A percentile compares a stretch with the other conserved stretches of the same genome.
These are phyloP conservation scores for Atrina japonica DNA, from an alignment of 2,888 invertebrate genomes.

Conservation along the genomic window DNA sequence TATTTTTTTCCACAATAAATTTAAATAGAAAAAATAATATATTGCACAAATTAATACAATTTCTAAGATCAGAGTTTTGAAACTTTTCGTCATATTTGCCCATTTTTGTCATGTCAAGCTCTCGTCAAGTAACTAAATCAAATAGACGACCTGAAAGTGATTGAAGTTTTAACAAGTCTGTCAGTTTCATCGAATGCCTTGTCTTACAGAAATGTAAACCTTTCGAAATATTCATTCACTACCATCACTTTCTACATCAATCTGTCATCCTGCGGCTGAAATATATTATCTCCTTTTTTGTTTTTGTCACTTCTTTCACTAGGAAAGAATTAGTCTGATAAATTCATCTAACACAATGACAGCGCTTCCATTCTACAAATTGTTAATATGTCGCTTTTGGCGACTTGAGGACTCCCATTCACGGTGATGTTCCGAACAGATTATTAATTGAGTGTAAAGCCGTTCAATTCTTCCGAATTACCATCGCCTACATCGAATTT, in stretches of 20 bases:
- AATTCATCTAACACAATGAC: constrained; percentile 32
- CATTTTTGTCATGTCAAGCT: constrained; percentile 12
- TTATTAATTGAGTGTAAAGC: constrained; percentile 30
- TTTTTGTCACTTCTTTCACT: constrained; percentile 38
- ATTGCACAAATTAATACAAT: too few species aligned
- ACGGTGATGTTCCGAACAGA: constrained; percentile 19
- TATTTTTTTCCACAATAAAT: too few species aligned
- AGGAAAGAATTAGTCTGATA: constrained; percentile 37
- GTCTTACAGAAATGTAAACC: constrained; percentile 28
- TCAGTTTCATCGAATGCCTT: constrained; percentile 26
- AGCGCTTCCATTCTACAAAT: constrained; percentile 35
- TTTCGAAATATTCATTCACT: constrained; percentile 23
- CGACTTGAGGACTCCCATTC: constrained; percentile 34
- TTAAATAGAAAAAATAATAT: too few species aligned
- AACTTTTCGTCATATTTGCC: constrained; percentile 4
- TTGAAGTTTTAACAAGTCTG: constrained; percentile 34
- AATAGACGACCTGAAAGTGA: constrained; percentile 3
- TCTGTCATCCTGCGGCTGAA: constrained; percentile 30
- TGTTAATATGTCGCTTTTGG: constrained; percentile 43
- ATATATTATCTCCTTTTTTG: constrained; percentile 39
- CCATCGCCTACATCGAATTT: constrained; percentile 10
- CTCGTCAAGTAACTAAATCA: constrained; percentile 25
- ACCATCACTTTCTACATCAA: constrained; percentile 25
- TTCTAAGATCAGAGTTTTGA: too few species aligned
- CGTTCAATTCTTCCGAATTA: constrained; percentile 19